Evolutionary conservation across 2,113 vertebrate species (phyloP).

Genomic region (Tragelaphus buxtoni): DNA sequence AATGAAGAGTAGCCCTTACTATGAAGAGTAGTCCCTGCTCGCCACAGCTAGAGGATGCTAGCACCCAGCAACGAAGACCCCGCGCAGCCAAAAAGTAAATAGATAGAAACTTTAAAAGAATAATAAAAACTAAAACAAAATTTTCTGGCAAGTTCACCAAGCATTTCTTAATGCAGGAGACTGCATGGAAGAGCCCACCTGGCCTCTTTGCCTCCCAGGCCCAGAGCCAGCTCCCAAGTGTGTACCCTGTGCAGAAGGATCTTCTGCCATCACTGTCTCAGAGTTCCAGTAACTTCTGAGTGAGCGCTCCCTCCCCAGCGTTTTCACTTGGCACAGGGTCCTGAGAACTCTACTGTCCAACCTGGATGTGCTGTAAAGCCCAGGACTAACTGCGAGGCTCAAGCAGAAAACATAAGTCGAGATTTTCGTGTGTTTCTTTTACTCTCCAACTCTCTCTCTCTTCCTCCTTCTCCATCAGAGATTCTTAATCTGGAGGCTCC

Average conservation of each 20-base stretch:
- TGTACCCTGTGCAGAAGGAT: rapidly evolving
- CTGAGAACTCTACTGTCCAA: neutral
- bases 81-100: neutral
- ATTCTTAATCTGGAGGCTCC: neutral
- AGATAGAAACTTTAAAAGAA: neutral
- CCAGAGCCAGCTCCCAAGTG: neutral
- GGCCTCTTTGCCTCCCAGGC: neutral
- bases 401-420: neutral
- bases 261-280: neutral
- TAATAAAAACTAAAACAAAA: neutral
- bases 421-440: neutral
- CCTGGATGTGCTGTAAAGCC: neutral
- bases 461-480: neutral
- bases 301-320: neutral
- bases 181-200: no score
- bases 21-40: neutral
- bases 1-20: neutral
- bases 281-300: neutral
- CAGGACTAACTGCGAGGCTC: neutral
- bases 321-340: neutral
- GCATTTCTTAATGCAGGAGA: neutral
- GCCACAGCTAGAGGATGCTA: neutral
- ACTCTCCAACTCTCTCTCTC: rapidly evolving
- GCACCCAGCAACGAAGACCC: neutral
- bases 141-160: neutral